A percentile compares a stretch with the other conserved stretches of the same genome.
phyloP scores from a whole-genome alignment of 2,113 vertebrate species.

The Chionodraco myersi region DNA sequence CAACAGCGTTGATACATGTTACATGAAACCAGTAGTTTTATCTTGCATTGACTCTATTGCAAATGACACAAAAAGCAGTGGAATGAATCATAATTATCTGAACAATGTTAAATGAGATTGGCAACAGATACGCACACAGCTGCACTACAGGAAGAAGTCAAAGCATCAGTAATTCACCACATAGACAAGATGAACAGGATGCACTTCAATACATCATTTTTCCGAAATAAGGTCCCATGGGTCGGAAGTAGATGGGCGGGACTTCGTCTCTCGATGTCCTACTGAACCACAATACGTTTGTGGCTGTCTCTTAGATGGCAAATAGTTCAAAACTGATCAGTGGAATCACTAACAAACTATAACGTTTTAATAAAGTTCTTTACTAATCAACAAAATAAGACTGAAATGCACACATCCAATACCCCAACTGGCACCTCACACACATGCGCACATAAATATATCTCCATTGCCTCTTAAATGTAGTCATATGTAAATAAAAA shows the following conservation, averaged over 20 bases:
- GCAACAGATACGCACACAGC: background rate
- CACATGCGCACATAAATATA: background rate
- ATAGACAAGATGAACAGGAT: background rate
- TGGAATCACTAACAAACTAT: background rate
- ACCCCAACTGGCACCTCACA: background rate
- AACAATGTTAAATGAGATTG: background rate
- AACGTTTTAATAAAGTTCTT: constrained; percentile 1
- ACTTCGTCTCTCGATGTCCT: background rate
- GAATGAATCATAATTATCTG: background rate
- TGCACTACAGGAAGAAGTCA: background rate
- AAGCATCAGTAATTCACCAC: background rate
- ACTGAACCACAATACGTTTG: background rate
- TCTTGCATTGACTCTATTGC: constrained; percentile 4
- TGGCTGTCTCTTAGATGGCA: constrained; percentile 8
- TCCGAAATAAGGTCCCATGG: too few species aligned
- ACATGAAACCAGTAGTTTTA: background rate
- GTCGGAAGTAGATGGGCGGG: too few species aligned
- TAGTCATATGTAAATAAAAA: constrained; percentile 41
- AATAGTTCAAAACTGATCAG: background rate
- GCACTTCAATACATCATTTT: too few species aligned
- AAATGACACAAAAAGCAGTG: background rate
- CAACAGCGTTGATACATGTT: background rate
- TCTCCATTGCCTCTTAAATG: constrained; percentile 43
- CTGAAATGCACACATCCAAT: background rate
- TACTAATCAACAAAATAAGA: constrained; percentile 6